phyloP scores from a whole-genome alignment of 2,888 invertebrate genomes.

The Brachypalpus laphriformis region DNA sequence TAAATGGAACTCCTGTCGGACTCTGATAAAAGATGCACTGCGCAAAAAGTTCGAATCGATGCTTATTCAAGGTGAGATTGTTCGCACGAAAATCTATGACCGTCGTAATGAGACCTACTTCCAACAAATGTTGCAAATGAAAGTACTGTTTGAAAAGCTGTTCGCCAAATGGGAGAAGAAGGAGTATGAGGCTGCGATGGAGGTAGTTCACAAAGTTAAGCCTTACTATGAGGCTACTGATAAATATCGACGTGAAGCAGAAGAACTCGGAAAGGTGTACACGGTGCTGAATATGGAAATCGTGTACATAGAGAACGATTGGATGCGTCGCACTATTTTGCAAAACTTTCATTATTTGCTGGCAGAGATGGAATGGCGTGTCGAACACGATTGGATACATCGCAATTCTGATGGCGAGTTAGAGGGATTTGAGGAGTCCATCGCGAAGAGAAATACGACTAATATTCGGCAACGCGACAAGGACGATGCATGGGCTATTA shows the following conservation, averaged over 20 bases:
- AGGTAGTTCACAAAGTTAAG: constrained; percentile 78
- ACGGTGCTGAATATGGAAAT: constrained; percentile 81
- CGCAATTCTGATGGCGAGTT: constrained; percentile 75
- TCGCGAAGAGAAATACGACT: constrained; percentile 77
- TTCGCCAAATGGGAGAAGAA: constrained; percentile 81
- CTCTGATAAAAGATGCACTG: constrained; percentile 79
- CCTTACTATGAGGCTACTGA: constrained; percentile 80
- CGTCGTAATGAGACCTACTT: constrained; percentile 79
- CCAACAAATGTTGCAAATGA: constrained; percentile 77
- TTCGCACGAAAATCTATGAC: constrained; percentile 79
- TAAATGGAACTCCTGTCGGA: constrained; percentile 78
- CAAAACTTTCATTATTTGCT: constrained; percentile 82
- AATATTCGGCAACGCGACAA: constrained; percentile 80
- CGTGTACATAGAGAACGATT: constrained; percentile 81
- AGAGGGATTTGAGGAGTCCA: constrained; percentile 79
- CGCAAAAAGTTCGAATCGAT: constrained; percentile 81
- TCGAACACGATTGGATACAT: constrained; percentile 81
- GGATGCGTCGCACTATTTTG: constrained; percentile 80
- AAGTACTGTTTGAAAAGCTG: constrained; percentile 77
- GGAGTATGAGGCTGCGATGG: constrained; percentile 80
- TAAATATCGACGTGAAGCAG: constrained; percentile 76
- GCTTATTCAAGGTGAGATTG: constrained; percentile 80
- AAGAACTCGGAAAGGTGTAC: constrained; percentile 77
- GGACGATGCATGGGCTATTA: constrained; percentile 81
- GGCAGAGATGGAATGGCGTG: constrained; percentile 81